Percentiles rank a stretch among this genome's conserved stretches.
phyloP scores from a whole-genome alignment of 2,888 invertebrate species.

The Melieria picta region DNA sequence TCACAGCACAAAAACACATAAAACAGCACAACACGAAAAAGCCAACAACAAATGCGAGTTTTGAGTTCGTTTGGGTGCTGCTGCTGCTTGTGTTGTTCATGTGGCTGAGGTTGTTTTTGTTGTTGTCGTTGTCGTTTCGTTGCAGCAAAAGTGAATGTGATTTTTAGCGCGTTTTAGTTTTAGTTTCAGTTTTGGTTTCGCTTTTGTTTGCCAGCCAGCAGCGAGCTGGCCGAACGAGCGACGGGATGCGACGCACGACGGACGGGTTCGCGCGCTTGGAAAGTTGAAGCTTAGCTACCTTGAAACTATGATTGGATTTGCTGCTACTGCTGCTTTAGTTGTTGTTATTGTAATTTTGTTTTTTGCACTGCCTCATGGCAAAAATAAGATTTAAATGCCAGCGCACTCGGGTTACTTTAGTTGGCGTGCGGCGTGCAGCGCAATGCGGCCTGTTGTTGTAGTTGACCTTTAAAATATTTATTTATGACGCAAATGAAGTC shows the following conservation, averaged over 20 bases:
- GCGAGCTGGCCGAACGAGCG: neutral
- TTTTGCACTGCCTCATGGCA: neutral
- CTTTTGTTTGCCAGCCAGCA: constrained; percentile 22
- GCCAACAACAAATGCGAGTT: constrained; percentile 19
- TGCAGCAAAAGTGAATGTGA: constrained; percentile 39
- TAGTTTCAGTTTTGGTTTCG: constrained; percentile 39
- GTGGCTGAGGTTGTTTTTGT: neutral
- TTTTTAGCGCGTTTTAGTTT: constrained; percentile 39
- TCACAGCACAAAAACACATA: too few relatives aligned
- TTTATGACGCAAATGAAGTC: neutral
- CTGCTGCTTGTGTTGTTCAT: constrained; percentile 11
- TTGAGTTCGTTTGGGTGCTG: constrained; percentile 4
- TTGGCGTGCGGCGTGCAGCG: too few relatives aligned
- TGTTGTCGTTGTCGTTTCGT: neutral
- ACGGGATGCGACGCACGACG: too few relatives aligned
- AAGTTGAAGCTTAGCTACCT: constrained; percentile 3
- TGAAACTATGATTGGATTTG: constrained; percentile 8
- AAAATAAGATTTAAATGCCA: too few relatives aligned
- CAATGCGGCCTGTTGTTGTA: neutral
- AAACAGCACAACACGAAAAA: neutral
- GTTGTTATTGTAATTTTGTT: neutral
- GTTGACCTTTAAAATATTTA: constrained; percentile 1
- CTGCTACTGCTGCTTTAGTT: constrained; percentile 3
- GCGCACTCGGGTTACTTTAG: too few relatives aligned
- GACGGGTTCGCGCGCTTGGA: too few relatives aligned